Evolutionary conservation across 2,113 vertebrate genomes (phyloP).

Genomic region (Melanocharis versteri): DNA sequence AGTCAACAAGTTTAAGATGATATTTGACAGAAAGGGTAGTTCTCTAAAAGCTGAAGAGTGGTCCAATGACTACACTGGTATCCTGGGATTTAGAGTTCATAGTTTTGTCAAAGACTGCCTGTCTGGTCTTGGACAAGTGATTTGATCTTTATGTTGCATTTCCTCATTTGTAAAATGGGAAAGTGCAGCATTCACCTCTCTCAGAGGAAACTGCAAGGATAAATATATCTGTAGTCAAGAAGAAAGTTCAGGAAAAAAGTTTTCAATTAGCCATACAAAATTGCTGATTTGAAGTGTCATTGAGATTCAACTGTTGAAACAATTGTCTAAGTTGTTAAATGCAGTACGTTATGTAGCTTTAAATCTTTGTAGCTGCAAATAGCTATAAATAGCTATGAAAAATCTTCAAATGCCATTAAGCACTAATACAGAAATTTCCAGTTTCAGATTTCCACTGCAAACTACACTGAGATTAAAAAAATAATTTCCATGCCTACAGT

Average conservation of each 20-base stretch:
- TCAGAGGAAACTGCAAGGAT: neutral
- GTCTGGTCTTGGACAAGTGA: neutral
- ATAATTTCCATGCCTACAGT: neutral
- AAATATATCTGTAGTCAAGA: neutral
- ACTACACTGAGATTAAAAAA: neutral
- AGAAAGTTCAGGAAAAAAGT: neutral
- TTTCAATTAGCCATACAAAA: neutral
- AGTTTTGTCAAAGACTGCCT: neutral
- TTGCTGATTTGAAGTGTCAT: neutral
- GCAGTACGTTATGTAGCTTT: neutral
- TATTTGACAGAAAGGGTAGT: neutral
- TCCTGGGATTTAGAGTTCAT: neutral
- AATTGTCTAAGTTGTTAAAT: neutral
- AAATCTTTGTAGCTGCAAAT: neutral
- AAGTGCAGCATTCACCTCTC: neutral
- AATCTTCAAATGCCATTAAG: neutral
- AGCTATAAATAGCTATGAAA: neutral
- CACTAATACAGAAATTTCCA: neutral
- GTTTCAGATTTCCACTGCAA: neutral
- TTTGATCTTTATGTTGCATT: neutral
- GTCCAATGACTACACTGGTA: neutral
- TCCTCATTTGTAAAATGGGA: neutral
- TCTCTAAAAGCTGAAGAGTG: neutral
- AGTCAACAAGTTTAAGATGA: constrained; percentile 9
- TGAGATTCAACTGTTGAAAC: neutral